Evolutionary conservation across 2,888 invertebrate genomes (phyloP).

Genomic region (Lasioglossum leucozonium): DNA sequence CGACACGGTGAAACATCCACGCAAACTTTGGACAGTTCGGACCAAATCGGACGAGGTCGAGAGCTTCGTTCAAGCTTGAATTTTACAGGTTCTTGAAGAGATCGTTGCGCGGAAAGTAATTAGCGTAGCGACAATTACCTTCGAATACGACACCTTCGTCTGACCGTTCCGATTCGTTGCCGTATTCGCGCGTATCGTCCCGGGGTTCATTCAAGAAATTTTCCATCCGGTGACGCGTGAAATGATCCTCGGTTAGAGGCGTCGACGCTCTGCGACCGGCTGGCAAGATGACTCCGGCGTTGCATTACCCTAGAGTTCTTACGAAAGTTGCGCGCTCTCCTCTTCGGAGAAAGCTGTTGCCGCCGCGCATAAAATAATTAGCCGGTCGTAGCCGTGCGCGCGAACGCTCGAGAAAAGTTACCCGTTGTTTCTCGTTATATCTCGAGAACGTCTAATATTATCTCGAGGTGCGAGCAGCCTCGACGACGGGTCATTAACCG

Average conservation of each 20-base stretch:
- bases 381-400: background rate
- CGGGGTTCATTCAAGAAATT: background rate
- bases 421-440: slow-evolving; percentile 28
- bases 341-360: slow-evolving; percentile 33
- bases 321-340: slow-evolving; percentile 23
- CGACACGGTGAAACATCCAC: background rate
- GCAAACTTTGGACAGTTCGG: background rate
- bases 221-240: slow-evolving; percentile 18
- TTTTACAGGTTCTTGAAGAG: background rate
- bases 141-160: background rate
- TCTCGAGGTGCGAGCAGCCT: background rate
- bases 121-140: background rate
- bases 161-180: background rate
- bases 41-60: background rate
- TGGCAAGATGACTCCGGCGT: slow-evolving; percentile 31
- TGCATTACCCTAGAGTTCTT: slow-evolving; percentile 27
- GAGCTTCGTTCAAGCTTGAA: background rate
- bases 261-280: slow-evolving; percentile 14
- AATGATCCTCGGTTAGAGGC: slow-evolving; percentile 18
- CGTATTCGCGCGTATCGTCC: background rate
- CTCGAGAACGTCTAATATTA: slow-evolving; percentile 22
- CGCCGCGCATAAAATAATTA: slow-evolving; percentile 49
- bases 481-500: background rate
- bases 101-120: background rate
- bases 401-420: background rate